Percentiles rank a stretch among this genome's conserved stretches.
phyloP scores from a whole-genome alignment of 2,888 invertebrate species.

The Tetramorium bicarinatum region DNA sequence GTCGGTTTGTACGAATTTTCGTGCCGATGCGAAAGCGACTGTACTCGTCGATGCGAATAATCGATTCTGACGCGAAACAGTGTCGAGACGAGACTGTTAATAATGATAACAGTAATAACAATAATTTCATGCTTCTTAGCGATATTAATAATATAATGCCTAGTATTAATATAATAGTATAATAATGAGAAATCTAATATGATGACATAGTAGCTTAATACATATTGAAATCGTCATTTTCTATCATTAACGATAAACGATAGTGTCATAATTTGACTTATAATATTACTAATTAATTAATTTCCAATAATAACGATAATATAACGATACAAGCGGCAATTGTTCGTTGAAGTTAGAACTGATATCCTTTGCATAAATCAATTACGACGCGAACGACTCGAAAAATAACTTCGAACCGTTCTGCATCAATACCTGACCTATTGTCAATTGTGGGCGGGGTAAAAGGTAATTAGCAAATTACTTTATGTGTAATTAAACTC shows the following conservation, averaged over 20 bases:
- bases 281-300: neutral
- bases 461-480: constrained; percentile 34
- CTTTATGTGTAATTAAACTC: constrained; percentile 50
- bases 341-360: neutral
- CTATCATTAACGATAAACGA: neutral
- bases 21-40: constrained; percentile 2
- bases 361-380: neutral
- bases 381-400: neutral
- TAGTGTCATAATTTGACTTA: neutral
- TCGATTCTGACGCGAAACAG: constrained; percentile 12
- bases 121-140: neutral
- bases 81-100: neutral
- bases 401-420: constrained; percentile 3
- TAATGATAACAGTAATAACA: neutral
- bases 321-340: neutral
- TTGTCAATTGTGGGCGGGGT: neutral
- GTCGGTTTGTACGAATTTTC: constrained; percentile 48
- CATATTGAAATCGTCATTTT: neutral
- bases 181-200: constrained; percentile 17
- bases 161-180: neutral
- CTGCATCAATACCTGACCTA: constrained; percentile 5
- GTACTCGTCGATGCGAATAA: constrained; percentile 15
- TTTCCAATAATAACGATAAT: neutral
- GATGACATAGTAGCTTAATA: neutral
- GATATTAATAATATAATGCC: neutral